Conservation (phyloP, 2,888 invertebrate species). For the Zaprionus bogoriensis region DNA sequence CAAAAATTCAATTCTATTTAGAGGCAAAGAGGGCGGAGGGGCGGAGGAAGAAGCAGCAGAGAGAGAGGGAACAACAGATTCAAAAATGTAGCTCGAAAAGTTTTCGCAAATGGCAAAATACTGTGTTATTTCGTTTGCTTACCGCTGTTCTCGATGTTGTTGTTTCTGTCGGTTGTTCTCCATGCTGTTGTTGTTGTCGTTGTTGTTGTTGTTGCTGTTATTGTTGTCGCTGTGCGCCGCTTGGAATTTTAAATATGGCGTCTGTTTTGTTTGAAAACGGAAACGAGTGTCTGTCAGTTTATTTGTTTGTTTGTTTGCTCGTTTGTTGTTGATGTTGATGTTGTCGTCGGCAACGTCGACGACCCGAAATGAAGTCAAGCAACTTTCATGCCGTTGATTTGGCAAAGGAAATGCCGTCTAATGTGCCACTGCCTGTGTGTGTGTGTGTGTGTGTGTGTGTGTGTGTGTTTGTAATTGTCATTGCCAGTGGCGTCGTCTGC, state of each 20-base stretch:
- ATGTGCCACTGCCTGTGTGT: conserved; percentile 63
- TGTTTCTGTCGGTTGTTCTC: conserved; percentile 22
- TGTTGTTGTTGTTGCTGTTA: conserved; percentile 24
- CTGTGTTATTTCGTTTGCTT: conserved; percentile 66
- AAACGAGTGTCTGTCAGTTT: conserved; percentile 77
- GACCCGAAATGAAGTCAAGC: conserved; percentile 75
- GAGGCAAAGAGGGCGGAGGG: background rate
- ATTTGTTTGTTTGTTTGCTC: conserved; percentile 67
- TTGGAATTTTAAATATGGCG: conserved; percentile 79
- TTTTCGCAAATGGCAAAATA: conserved; percentile 51
- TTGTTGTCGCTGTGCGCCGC: conserved; percentile 44
- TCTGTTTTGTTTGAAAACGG: conserved; percentile 78
- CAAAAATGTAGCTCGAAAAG: conserved; percentile 53
- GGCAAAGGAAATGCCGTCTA: conserved; percentile 70
- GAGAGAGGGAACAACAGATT: conserved; percentile 21
- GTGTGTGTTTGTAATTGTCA: conserved; percentile 38
- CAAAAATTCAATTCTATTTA: conserved; percentile 45
- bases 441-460: conserved; percentile 17
- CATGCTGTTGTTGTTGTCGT: conserved; percentile 32
- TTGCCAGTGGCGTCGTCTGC: conserved; percentile 50
- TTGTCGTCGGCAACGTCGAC: conserved; percentile 46
- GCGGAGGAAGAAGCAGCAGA: background rate
- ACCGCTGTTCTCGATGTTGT: conserved; percentile 16
- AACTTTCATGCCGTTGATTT: conserved; percentile 62
- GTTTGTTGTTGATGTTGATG: conserved; percentile 34